Base-by-base conservation (phyloP, 2,797 vertebrate species). In the Pelodytes ibericus region DNA sequence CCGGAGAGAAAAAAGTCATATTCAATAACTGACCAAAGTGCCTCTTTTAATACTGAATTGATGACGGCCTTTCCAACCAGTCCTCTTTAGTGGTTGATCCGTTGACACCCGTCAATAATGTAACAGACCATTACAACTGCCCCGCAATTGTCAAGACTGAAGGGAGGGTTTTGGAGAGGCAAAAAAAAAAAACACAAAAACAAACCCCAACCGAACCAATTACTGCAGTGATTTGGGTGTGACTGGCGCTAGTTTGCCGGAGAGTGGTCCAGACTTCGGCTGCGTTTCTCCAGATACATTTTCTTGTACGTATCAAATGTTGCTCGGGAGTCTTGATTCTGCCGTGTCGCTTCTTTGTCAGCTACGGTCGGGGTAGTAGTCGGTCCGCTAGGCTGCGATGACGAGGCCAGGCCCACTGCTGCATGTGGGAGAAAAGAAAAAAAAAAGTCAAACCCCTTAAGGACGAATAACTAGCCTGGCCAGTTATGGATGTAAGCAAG, bases 271-370 rank as follows among this genome's bases (percentile, higher is more conserved):
- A 85, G 78, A 41, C 82, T 90, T 83, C 80, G 81, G 81, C 87
- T 85, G 75, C 62, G 84, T 85, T 90, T 90, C 71, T 91, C 87
- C 72, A 92, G 80, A 83, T 90, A 90, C 79, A 89, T 83, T 82
- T 88, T 88, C 74, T 77, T 88, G 80, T 87, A 93, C 61, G 87
- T 85, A 66, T 87, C 81, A 85, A 91, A 93, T 59, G 89, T 83
- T 11, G 81, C 39, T 71, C 85, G 87, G 57, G 89, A 91, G 70
- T 87, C 88, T 79, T 87, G 91, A 27, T 59, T 5, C 67, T 83
- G 75, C 29, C 84, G 85, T 59, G 81, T 65, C 44, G 44, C 71
- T 39, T 88, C 81, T n/a, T 60, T 74, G 76, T 85, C 87, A 71
- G 49, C 2, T 20, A 11, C 13, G 4, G 20, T 7, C 20, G n/a